Evolutionary conservation across 2,797 vertebrate species (phyloP), one percentile per base, ranked within the genome.

Genomic region (Manis pentadactyla): DNA sequence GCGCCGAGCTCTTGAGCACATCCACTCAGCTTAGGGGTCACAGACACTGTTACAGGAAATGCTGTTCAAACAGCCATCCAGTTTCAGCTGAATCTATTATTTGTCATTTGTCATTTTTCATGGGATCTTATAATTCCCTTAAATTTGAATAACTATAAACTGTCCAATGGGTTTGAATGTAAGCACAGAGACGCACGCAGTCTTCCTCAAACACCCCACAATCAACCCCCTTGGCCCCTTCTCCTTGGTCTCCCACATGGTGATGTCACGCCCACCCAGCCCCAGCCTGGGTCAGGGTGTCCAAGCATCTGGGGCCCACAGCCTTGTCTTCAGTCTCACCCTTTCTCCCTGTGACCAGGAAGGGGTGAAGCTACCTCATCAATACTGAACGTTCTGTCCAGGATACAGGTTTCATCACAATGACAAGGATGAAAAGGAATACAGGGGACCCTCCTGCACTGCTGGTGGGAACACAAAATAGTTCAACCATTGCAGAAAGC

Each of bases 1-100:
- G 21, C 6, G 46, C 18, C 14, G 69, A 55, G 55, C 15, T 27
- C 39, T 7, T 1, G 7, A 63, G 1, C 10, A 14, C 8, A 23
- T 7, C 29, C 7, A 7, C 7, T 23, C 29, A 2, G 31, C 42
- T 11, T 8, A 4, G 15, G 0, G 0, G 8, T 11, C 69, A 27
- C 1, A 31, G 13, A 21, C 6, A 3, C 4, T 21, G 5, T 27
- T 23, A 25, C 11, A 37, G 19, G 1, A 12, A 4, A 3, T 10
- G 15, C 15, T 1, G 1, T n/a, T 37, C 0, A 4, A 21, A 9
- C 3, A 29, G 11, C 9, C 27, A 11, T 4, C 3, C 7, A 49
- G 18, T n/a, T 71, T 64, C n/a, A 39, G 37, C 7, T 34, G 21
- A 59, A n/a, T 29, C 6, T 11, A 4, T 46, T 37, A 4, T 53